These are phyloP conservation scores for Gari tellinella DNA, from an alignment of 2,888 invertebrate species.

Conservation along the genomic window DNA sequence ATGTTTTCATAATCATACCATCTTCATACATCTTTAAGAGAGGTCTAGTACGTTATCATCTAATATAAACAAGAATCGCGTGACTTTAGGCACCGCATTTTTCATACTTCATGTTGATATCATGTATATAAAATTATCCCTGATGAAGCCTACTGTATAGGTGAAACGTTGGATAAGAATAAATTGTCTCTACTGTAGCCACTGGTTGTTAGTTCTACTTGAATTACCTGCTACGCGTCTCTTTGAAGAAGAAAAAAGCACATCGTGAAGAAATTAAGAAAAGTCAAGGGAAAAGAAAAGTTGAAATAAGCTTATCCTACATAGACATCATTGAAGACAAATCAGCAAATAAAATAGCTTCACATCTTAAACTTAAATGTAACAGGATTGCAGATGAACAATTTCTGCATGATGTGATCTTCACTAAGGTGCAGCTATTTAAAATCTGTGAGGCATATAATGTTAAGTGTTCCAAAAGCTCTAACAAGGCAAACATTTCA, in stretches of 20 bases:
- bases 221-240: too few relatives aligned
- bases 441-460: conserved; percentile 9
- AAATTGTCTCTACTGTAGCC: too few relatives aligned
- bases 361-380: conserved; percentile 32
- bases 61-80: too few relatives aligned
- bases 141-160: too few relatives aligned
- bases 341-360: conserved; percentile 16
- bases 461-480: conserved; percentile 3
- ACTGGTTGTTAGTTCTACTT: too few relatives aligned
- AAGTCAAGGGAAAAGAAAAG: conserved; percentile 30
- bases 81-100: too few relatives aligned
- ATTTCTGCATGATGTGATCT: neutral
- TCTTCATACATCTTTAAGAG: too few relatives aligned
- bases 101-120: neutral
- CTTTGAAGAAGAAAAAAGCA: conserved; percentile 33
- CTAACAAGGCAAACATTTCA: conserved; percentile 4
- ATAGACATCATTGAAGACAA: conserved; percentile 25
- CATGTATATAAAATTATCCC: neutral
- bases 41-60: too few relatives aligned
- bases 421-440: conserved; percentile 12
- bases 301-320: conserved; percentile 9
- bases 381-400: conserved; percentile 10
- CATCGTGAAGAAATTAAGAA: conserved; percentile 40
- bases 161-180: too few relatives aligned
- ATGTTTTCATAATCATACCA: too few relatives aligned